Evolutionary conservation across 2,113 vertebrate genomes (phyloP).

Genomic region (Willisornis vidua): DNA sequence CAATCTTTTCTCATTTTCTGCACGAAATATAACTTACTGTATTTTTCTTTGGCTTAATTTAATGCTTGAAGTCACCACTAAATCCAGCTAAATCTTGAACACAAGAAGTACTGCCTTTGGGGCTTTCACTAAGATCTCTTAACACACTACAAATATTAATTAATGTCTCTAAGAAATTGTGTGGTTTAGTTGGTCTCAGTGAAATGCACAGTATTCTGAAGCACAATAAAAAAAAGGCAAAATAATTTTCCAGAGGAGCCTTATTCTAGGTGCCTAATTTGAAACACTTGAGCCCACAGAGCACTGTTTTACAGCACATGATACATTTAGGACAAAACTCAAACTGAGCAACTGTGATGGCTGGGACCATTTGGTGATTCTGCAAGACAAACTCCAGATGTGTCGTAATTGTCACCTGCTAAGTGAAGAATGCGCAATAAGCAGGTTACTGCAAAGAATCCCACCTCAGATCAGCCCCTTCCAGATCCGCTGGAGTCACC

Average conservation of each 20-base stretch:
- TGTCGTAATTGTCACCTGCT: rapidly evolving
- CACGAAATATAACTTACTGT: background rate
- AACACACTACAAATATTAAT: background rate
- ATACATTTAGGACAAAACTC: background rate
- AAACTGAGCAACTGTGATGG: background rate
- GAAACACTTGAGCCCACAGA: background rate
- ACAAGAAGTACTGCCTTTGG: background rate
- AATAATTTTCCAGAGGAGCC: background rate
- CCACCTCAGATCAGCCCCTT: background rate
- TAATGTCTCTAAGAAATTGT: background rate
- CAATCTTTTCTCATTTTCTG: background rate
- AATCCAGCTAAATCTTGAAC: background rate
- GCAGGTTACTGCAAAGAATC: background rate
- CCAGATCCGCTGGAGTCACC: background rate
- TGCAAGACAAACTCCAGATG: background rate
- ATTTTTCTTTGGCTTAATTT: background rate
- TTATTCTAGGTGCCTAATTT: background rate
- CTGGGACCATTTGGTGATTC: background rate
- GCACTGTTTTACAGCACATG: background rate
- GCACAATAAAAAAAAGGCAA: background rate
- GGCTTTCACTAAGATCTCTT: background rate
- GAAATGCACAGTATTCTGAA: background rate
- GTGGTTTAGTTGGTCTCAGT: background rate
- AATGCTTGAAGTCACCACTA: background rate
- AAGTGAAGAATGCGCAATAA: background rate